Conservation (phyloP, 2,113 vertebrate genomes). For the Pantherophis guttatus region DNA sequence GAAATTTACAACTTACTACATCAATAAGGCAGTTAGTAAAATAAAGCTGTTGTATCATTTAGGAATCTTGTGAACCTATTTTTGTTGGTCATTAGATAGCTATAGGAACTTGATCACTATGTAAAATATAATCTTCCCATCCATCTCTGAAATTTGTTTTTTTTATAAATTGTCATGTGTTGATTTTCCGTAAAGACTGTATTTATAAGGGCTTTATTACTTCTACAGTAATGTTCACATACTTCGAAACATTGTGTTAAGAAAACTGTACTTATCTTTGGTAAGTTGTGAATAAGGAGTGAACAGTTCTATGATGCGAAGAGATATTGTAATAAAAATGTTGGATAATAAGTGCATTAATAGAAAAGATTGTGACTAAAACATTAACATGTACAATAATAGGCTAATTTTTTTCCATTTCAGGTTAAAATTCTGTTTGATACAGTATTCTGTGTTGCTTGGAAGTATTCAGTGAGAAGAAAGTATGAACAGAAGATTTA, state of each 20-base stretch:
- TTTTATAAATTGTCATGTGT: background rate
- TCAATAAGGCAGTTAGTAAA: background rate
- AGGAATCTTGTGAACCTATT: background rate
- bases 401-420: slow-evolving; percentile 21
- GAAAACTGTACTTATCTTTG: background rate
- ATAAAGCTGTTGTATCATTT: background rate
- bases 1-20: background rate
- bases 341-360: background rate
- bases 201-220: background rate
- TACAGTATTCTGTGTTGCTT: background rate
- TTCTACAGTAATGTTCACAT: background rate
- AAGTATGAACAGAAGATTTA: slow-evolving; percentile 3
- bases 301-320: slow-evolving; percentile 11
- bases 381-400: slow-evolving; percentile 18
- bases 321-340: background rate
- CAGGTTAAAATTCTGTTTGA: slow-evolving; percentile 8
- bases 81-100: background rate
- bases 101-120: background rate
- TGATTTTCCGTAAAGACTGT: background rate
- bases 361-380: slow-evolving; percentile 5
- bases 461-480: background rate
- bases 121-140: background rate
- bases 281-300: slow-evolving; percentile 11
- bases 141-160: background rate
- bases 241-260: slow-evolving; percentile 12